Conservation (phyloP, 2,888 invertebrate genomes). For the Euspilapteryx auroguttella region DNA sequence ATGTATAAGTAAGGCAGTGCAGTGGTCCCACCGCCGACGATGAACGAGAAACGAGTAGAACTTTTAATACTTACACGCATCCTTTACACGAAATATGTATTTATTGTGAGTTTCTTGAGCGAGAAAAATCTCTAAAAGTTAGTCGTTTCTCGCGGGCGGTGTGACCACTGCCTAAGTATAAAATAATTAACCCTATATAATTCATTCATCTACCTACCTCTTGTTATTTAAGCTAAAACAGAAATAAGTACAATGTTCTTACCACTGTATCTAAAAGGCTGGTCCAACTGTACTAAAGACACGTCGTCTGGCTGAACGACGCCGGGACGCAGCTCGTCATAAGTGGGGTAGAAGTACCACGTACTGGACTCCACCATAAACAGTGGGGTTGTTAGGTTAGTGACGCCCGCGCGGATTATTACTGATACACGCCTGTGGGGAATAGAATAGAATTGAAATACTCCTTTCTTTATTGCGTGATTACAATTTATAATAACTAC, state of each 20-base stretch:
- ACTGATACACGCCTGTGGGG: conserved; percentile 18
- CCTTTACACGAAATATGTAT: too few species aligned
- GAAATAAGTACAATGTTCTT: neutral
- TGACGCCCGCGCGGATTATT: conserved; percentile 22
- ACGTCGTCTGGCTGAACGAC: conserved; percentile 32
- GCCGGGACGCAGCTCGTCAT: conserved; percentile 13
- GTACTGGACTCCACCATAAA: conserved; percentile 23
- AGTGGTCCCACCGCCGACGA: too few species aligned
- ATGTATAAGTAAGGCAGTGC: too few species aligned
- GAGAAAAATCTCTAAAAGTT: too few species aligned
- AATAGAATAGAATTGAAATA: too few species aligned
- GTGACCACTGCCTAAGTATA: too few species aligned
- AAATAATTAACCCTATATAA: neutral
- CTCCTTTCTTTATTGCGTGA: too few species aligned
- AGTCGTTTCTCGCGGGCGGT: too few species aligned
- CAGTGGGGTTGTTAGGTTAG: conserved; percentile 19
- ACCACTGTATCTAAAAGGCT: conserved; percentile 15
- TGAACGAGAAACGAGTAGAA: too few species aligned
- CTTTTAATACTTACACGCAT: too few species aligned
- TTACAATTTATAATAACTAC: too few species aligned
- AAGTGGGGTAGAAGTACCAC: conserved; percentile 25
- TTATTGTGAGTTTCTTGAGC: too few species aligned
- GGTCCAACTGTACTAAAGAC: conserved; percentile 20
- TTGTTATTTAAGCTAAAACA: neutral
- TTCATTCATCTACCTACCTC: neutral